A percentile compares a stretch with the other conserved stretches of the same genome.
phyloP scores from a whole-genome alignment of 2,113 vertebrate species.

The Chlamydotis undulata region DNA sequence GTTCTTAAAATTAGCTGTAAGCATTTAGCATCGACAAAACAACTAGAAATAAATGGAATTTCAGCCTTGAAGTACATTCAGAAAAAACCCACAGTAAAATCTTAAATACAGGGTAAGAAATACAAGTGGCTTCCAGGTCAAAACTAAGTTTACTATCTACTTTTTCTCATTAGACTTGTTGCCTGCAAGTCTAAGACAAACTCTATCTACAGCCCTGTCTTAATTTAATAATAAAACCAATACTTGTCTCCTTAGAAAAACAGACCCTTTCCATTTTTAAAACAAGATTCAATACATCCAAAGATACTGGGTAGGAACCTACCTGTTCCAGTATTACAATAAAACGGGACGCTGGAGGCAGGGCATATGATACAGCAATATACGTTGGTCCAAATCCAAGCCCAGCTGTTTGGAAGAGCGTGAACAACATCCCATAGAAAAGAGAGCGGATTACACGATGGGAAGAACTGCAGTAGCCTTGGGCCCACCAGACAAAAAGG shows the following conservation, averaged over 20 bases:
- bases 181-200: not conserved
- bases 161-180: not conserved
- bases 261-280: not conserved
- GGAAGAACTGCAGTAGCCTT: slow-evolving; percentile 73
- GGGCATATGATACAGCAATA: slow-evolving; percentile 78
- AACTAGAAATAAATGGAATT: not conserved
- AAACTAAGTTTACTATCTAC: not conserved
- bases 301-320: not conserved
- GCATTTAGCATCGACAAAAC: not conserved
- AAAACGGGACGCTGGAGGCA: slow-evolving; percentile 90
- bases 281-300: not conserved
- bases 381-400: slow-evolving; percentile 87
- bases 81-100: not conserved
- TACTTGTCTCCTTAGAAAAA: not conserved
- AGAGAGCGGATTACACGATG: slow-evolving; percentile 68
- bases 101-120: not conserved
- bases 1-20: not conserved
- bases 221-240: not conserved
- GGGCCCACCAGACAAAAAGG: slow-evolving; percentile 86
- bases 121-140: not conserved
- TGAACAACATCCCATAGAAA: slow-evolving; percentile 77
- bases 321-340: slow-evolving; percentile 94
- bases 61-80: not conserved
- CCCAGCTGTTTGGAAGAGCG: slow-evolving; percentile 82
- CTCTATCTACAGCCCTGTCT: not conserved